These are phyloP conservation scores for Chrysina gloriosa DNA, from an alignment of 2,888 invertebrate genomes.

Conservation along the genomic window DNA sequence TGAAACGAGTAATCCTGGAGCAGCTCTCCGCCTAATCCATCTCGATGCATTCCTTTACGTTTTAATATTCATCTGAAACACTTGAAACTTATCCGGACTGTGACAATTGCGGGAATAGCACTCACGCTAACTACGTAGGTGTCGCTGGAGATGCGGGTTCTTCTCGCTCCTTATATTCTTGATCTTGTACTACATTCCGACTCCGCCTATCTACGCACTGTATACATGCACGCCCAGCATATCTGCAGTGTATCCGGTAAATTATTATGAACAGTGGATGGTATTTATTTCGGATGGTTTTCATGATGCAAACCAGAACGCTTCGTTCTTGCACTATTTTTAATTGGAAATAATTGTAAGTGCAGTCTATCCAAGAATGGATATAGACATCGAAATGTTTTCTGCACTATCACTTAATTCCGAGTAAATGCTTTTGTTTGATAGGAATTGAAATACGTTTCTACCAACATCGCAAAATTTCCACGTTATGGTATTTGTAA, in stretches of 20 bases:
- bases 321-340: constrained; percentile 26
- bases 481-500: too few relatives aligned
- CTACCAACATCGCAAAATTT: too few relatives aligned
- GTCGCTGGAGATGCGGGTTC: constrained; percentile 40
- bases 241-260: constrained; percentile 34
- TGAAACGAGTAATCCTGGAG: constrained; percentile 69
- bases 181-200: constrained; percentile 25
- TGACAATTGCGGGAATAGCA: constrained; percentile 63
- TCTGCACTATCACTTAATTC: too few relatives aligned
- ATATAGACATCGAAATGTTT: neutral
- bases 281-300: constrained; percentile 30
- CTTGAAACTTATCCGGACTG: constrained; percentile 59
- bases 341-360: constrained; percentile 29
- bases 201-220: constrained; percentile 1
- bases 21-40: constrained; percentile 64
- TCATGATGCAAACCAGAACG: constrained; percentile 8
- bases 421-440: too few relatives aligned
- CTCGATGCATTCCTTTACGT: constrained; percentile 64
- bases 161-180: constrained; percentile 26
- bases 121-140: constrained; percentile 59
- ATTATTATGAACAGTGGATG: constrained; percentile 20
- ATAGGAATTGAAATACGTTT: too few relatives aligned
- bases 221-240: neutral
- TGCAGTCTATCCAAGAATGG: neutral
- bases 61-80: constrained; percentile 65